phyloP scores from a whole-genome alignment of 2,888 invertebrate species.

The Sinohyriopsis cumingii region DNA sequence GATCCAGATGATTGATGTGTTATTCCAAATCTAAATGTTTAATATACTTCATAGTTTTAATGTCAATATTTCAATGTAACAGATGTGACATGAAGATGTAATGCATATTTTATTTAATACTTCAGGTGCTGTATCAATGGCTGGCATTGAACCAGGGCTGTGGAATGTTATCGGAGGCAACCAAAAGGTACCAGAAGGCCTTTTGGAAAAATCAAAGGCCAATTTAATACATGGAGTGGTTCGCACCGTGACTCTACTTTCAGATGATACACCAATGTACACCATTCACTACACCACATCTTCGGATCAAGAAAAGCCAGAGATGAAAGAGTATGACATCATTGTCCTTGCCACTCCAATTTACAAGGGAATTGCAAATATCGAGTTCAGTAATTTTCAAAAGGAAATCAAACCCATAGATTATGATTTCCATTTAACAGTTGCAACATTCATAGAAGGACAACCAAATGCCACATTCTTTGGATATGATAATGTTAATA shows the following conservation, averaged over 20 bases:
- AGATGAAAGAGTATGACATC: slow-evolving; percentile 74
- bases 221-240: slow-evolving; percentile 71
- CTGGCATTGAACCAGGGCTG: slow-evolving; percentile 75
- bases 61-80: too few relatives aligned
- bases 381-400: slow-evolving; percentile 74
- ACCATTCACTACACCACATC: slow-evolving; percentile 46
- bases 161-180: slow-evolving; percentile 79
- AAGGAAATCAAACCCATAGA: slow-evolving; percentile 39
- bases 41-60: too few relatives aligned
- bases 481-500: slow-evolving; percentile 64
- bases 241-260: slow-evolving; percentile 40
- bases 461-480: slow-evolving; percentile 73
- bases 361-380: slow-evolving; percentile 62
- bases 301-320: slow-evolving; percentile 15
- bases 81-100: too few relatives aligned
- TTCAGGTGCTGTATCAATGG: slow-evolving; percentile 75
- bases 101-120: slow-evolving; percentile 13
- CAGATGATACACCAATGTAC: slow-evolving; percentile 49
- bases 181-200: slow-evolving; percentile 59
- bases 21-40: too few relatives aligned
- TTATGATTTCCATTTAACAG: slow-evolving; percentile 74
- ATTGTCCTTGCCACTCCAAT: slow-evolving; percentile 78
- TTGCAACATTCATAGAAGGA: slow-evolving; percentile 76
- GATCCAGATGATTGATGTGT: too few relatives aligned
- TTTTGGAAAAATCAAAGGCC: slow-evolving; percentile 70